Evolutionary conservation across 2,797 vertebrate genomes (phyloP).

Genomic region (Otolemur crassicaudatus): DNA sequence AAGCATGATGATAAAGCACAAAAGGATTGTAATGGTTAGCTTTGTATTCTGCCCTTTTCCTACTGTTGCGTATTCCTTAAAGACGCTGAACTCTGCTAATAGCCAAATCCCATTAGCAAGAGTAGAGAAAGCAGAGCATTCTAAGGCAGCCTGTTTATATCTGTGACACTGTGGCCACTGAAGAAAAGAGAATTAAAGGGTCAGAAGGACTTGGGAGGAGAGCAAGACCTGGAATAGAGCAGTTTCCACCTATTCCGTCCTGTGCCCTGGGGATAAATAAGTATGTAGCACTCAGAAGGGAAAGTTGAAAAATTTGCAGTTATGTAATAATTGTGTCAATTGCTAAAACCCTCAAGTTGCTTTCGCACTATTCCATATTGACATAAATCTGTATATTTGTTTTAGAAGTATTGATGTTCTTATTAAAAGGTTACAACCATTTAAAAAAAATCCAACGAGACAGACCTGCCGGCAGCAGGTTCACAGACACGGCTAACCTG

Average conservation of each 20-base stretch:
- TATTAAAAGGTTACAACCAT: slow-evolving; percentile 22
- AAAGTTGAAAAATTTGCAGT: not conserved
- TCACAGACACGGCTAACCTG: not conserved
- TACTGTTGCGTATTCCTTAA: not conserved
- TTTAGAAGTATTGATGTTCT: slow-evolving; percentile 25
- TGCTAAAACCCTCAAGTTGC: not conserved
- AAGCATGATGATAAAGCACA: not conserved
- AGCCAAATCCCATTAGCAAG: not conserved
- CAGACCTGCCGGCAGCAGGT: not conserved
- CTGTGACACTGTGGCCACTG: not conserved
- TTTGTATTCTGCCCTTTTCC: slow-evolving; percentile 1
- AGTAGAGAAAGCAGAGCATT: not conserved
- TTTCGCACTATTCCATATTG: not conserved
- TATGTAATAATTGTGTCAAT: not conserved
- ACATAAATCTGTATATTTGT: slow-evolving; percentile 6
- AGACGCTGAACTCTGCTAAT: not conserved
- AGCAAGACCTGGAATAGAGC: not conserved
- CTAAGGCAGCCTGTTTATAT: not conserved
- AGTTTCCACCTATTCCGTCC: not conserved
- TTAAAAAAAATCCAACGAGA: not conserved
- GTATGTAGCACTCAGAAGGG: not conserved
- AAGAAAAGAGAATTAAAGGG: not conserved
- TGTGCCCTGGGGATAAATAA: not conserved
- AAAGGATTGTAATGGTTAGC: not conserved
- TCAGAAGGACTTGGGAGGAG: not conserved